Evolutionary conservation across 2,113 vertebrate species (phyloP).

Genomic region (Maccullochella peelii): DNA sequence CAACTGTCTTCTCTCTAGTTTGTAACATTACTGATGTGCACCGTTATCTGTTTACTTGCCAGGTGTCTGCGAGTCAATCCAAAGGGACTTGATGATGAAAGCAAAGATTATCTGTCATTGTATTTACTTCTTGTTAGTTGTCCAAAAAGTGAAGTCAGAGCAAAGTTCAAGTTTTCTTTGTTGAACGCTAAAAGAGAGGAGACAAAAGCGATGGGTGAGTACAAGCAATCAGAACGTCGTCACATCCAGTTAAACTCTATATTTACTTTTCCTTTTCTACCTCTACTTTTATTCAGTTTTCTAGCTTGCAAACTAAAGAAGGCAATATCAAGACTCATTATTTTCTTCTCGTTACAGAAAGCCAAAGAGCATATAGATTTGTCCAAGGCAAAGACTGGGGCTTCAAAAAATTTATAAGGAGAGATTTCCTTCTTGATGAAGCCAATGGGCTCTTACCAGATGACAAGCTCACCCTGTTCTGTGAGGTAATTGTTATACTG

Average conservation of each 20-base stretch:
- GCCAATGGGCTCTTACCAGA: slow-evolving; percentile 97
- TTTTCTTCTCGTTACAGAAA: slow-evolving; percentile 85
- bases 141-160: slow-evolving; percentile 99
- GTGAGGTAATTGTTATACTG: slow-evolving; percentile 88
- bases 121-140: slow-evolving; percentile 99
- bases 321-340: not conserved
- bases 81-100: slow-evolving; percentile 98
- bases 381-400: slow-evolving; percentile 99
- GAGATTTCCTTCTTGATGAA: slow-evolving; percentile 99
- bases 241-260: not conserved
- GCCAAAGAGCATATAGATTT: slow-evolving; percentile 99
- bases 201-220: slow-evolving; percentile 99
- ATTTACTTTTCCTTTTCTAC: not conserved
- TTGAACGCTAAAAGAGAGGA: slow-evolving; percentile 98
- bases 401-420: slow-evolving; percentile 99
- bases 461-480: slow-evolving; percentile 98
- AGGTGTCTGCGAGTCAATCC: slow-evolving; percentile 99
- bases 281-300: not conserved
- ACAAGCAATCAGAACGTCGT: not conserved
- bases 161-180: slow-evolving; percentile 99
- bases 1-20: not conserved
- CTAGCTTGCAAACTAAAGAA: not conserved
- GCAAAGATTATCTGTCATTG: slow-evolving; percentile 98
- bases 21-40: slow-evolving; percentile 25
- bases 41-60: slow-evolving; percentile 56